Conservation (phyloP, 2,797 vertebrate genomes). For the Poeciliopsis infans region DNA sequence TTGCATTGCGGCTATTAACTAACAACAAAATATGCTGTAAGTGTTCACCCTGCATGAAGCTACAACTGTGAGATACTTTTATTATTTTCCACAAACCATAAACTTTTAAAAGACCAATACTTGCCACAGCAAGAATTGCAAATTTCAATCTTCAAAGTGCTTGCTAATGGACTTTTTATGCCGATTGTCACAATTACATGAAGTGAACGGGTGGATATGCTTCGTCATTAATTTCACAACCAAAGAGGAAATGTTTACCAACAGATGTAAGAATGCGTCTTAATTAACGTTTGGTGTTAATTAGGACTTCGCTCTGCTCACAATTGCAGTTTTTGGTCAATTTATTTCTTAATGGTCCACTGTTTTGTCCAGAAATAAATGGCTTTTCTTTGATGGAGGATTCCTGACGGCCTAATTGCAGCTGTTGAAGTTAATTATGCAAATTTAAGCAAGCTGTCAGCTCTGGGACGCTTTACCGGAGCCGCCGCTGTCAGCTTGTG, state of each 20-base stretch:
- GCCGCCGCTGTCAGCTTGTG: slow-evolving; percentile 56
- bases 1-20: neutral
- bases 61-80: neutral
- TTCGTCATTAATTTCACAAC: neutral
- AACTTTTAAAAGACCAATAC: neutral
- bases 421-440: slow-evolving; percentile 67
- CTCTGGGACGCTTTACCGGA: slow-evolving; percentile 46
- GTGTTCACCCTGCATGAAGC: neutral
- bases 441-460: slow-evolving; percentile 66
- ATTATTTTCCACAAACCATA: no score
- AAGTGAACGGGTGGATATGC: neutral
- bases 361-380: slow-evolving; percentile 38
- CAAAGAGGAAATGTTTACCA: slow-evolving; percentile 7
- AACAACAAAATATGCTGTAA: neutral
- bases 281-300: slow-evolving; percentile 22
- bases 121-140: neutral
- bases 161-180: neutral
- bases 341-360: slow-evolving; percentile 30
- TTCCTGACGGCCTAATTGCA: slow-evolving; percentile 69
- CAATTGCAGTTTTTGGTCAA: slow-evolving; percentile 12
- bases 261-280: slow-evolving; percentile 8
- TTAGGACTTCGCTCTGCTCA: slow-evolving; percentile 22
- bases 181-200: neutral
- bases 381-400: slow-evolving; percentile 49
- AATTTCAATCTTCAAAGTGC: neutral